Evolutionary conservation across 2,888 invertebrate genomes (phyloP).

Genomic region (Cephus pygmeus): DNA sequence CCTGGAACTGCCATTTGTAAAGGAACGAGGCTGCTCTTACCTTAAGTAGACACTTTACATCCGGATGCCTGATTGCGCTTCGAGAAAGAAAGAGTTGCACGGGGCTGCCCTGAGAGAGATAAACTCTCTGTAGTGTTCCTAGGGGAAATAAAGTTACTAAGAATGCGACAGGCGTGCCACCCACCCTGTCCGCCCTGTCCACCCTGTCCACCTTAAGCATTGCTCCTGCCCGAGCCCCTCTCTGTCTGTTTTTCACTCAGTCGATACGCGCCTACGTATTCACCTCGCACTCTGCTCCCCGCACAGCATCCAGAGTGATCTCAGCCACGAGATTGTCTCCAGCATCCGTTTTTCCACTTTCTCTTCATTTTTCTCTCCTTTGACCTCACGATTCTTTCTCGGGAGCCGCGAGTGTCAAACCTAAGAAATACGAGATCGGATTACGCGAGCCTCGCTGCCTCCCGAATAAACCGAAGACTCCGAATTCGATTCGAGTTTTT

Average conservation of each 20-base stretch:
- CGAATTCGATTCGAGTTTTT: background rate
- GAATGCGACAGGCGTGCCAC: background rate
- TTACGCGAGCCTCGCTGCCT: background rate
- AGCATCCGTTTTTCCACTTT: background rate
- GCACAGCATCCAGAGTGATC: background rate
- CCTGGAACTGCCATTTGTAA: background rate
- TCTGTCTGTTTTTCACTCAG: background rate
- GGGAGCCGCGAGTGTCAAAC: background rate
- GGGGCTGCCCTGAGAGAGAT: constrained; percentile 22
- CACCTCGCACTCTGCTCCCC: background rate
- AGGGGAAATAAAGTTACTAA: constrained; percentile 30
- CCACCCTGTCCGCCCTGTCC: background rate
- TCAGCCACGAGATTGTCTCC: background rate
- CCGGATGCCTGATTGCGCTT: background rate
- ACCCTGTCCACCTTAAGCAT: background rate
- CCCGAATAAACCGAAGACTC: background rate
- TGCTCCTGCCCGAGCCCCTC: background rate
- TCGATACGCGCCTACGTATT: background rate
- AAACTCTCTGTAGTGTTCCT: constrained; percentile 30
- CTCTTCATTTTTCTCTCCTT: background rate
- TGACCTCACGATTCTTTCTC: background rate
- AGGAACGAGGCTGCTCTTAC: background rate
- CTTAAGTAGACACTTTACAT: background rate
- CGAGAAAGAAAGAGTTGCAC: constrained; percentile 22
- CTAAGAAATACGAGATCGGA: background rate